These are phyloP conservation scores for Galerucella calmariensis DNA, from an alignment of 2,888 invertebrate genomes.

Conservation along the genomic window DNA sequence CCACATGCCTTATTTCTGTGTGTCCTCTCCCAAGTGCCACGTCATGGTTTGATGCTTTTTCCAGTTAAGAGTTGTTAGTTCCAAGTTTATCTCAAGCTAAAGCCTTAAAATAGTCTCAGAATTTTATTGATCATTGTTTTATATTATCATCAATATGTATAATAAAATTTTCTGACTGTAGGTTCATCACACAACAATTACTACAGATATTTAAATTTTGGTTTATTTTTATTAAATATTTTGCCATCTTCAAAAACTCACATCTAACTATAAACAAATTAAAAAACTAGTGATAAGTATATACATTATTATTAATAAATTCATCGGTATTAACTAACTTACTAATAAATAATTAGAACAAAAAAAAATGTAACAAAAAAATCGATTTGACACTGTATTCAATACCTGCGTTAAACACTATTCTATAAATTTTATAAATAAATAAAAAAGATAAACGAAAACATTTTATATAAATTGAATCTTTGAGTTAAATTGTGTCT, in stretches of 20 bases:
- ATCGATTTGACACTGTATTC: background rate
- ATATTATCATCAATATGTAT: too few species aligned
- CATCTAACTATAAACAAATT: background rate
- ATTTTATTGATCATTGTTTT: too few species aligned
- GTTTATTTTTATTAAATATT: conserved; percentile 1
- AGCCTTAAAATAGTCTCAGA: too few species aligned
- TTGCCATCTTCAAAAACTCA: background rate
- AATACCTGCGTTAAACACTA: background rate
- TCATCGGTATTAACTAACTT: background rate
- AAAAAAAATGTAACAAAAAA: background rate
- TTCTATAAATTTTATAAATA: background rate
- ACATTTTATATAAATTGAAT: background rate
- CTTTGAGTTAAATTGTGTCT: background rate
- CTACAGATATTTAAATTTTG: background rate
- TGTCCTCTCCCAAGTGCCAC: too few species aligned
- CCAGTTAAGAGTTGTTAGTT: too few species aligned
- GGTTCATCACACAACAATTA: too few species aligned
- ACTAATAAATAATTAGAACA: conserved; percentile 3
- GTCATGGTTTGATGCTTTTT: too few species aligned
- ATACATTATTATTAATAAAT: conserved; percentile 13
- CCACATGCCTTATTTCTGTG: too few species aligned
- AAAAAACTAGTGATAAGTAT: background rate
- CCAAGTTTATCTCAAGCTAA: too few species aligned
- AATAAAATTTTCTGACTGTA: too few species aligned
- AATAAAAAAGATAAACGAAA: background rate